These are phyloP conservation scores for Erinaceus europaeus DNA, from an alignment of 2,113 vertebrate genomes.

Conservation along the genomic window DNA sequence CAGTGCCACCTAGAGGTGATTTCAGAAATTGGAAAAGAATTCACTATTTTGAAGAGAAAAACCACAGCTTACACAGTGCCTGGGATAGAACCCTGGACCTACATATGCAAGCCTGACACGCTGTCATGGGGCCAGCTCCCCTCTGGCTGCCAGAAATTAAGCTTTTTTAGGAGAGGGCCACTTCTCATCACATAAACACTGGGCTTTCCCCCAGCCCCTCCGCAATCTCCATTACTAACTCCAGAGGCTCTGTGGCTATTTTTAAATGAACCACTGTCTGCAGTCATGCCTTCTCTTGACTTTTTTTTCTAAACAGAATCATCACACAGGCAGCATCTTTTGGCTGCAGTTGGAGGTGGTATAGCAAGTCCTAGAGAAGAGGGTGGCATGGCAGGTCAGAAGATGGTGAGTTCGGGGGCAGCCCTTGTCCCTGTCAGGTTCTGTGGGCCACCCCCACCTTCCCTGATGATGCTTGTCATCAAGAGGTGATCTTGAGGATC, in stretches of 20 bases:
- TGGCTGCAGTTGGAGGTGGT: background rate
- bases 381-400: background rate
- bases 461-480: background rate
- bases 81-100: no score
- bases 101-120: no score
- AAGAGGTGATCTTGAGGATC: background rate
- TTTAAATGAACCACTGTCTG: background rate
- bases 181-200: no score
- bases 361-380: background rate
- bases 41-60: no score
- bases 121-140: no score
- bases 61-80: no score
- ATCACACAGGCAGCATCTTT: background rate
- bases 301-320: background rate
- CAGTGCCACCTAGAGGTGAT: slow-evolving; percentile 64
- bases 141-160: no score
- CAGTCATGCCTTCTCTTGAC: background rate
- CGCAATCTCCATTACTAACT: background rate
- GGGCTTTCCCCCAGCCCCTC: no score
- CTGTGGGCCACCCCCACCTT: background rate
- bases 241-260: background rate
- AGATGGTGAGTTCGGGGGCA: background rate
- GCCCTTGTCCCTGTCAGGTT: no score
- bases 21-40: no score
- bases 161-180: no score